Conservation (phyloP, 2,888 invertebrate genomes). For the Andrena praecox region DNA sequence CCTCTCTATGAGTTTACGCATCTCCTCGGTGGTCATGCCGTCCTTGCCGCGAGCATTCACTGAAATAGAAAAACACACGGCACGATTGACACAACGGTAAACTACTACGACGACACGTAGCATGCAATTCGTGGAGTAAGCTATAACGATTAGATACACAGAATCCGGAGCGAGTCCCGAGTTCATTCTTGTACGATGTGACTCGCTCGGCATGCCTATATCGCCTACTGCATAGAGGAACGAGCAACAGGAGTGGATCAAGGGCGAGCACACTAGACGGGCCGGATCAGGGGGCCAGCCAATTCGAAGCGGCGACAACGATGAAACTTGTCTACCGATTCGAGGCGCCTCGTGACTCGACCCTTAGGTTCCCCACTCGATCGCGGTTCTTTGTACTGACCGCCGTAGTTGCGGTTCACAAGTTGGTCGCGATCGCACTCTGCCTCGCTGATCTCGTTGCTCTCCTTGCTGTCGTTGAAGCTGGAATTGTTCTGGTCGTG, state of each 20-base stretch:
- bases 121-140: slow-evolving; percentile 76
- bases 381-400: slow-evolving; percentile 86
- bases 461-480: slow-evolving; percentile 97
- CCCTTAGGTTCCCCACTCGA: slow-evolving; percentile 40
- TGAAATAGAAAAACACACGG: slow-evolving; percentile 88
- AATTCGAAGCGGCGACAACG: not conserved
- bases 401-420: slow-evolving; percentile 93
- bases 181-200: slow-evolving; percentile 61
- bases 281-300: not conserved
- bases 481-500: slow-evolving; percentile 91
- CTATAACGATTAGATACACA: slow-evolving; percentile 70
- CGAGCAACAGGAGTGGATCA: slow-evolving; percentile 61
- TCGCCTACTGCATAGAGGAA: slow-evolving; percentile 56
- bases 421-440: slow-evolving; percentile 95
- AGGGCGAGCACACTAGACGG: slow-evolving; percentile 20
- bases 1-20: slow-evolving; percentile 99
- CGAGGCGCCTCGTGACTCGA: slow-evolving; percentile 12
- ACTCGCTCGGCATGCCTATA: slow-evolving; percentile 73
- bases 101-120: slow-evolving; percentile 83
- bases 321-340: not conserved
- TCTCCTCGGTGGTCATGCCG: slow-evolving; percentile 97
- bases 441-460: slow-evolving; percentile 97
- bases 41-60: slow-evolving; percentile 92
- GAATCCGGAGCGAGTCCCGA: slow-evolving; percentile 67
- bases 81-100: slow-evolving; percentile 86